These are phyloP conservation scores for Drosophila borborema DNA, from an alignment of 2,888 invertebrate genomes.

Conservation along the genomic window DNA sequence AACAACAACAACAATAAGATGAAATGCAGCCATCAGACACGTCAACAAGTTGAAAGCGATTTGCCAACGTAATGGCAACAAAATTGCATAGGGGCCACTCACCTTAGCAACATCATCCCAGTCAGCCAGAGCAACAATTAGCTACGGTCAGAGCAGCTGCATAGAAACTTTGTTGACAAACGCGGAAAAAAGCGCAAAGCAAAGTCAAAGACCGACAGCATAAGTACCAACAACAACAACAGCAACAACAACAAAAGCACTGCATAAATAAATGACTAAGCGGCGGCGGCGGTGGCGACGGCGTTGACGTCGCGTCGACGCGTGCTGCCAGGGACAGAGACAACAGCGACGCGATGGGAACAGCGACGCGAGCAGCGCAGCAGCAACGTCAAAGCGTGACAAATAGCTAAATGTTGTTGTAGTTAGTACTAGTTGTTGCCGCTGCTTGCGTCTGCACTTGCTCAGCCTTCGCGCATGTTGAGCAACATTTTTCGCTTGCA, in stretches of 20 bases:
- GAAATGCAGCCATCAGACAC: slow-evolving; percentile 15
- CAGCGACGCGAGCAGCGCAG: slow-evolving; percentile 23
- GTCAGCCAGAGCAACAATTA: slow-evolving; percentile 51
- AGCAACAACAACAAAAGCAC: slow-evolving; percentile 20
- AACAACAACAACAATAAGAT: slow-evolving; percentile 14
- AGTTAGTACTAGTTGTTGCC: not conserved
- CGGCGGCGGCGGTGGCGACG: slow-evolving; percentile 23
- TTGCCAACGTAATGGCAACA: slow-evolving; percentile 59
- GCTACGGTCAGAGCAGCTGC: slow-evolving; percentile 41
- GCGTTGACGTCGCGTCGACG: slow-evolving; percentile 42
- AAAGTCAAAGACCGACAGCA: slow-evolving; percentile 69
- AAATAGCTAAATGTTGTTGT: slow-evolving; percentile 59
- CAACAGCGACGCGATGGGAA: slow-evolving; percentile 22
- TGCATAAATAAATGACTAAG: slow-evolving; percentile 58
- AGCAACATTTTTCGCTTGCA: slow-evolving; percentile 43
- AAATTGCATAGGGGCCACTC: slow-evolving; percentile 63
- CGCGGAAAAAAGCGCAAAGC: slow-evolving; percentile 60
- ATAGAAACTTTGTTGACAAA: slow-evolving; percentile 60
- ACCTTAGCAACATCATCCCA: slow-evolving; percentile 62
- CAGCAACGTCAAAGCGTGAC: slow-evolving; percentile 70
- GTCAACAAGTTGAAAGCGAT: slow-evolving; percentile 53
- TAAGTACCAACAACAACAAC: slow-evolving; percentile 15
- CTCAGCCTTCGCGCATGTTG: slow-evolving; percentile 44
- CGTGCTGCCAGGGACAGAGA: slow-evolving; percentile 46
- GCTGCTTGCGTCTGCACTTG: slow-evolving; percentile 30